A percentile compares a stretch with the other conserved stretches of the same genome.
These are phyloP conservation scores for Rhea pennata DNA, from an alignment of 2,113 vertebrate genomes.

Conservation along the genomic window DNA sequence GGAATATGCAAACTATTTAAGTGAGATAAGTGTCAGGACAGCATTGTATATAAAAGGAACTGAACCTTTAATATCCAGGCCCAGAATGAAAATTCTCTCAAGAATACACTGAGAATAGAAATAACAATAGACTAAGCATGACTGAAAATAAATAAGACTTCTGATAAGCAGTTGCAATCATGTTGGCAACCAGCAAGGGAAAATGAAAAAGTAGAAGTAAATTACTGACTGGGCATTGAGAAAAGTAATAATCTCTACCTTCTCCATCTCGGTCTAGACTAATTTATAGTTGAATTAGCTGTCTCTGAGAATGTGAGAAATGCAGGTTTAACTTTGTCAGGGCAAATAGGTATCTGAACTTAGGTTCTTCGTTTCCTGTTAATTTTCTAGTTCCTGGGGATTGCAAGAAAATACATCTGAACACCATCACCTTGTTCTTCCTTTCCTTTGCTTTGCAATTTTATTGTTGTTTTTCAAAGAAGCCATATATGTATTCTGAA, in stretches of 20 bases:
- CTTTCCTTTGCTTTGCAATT: background rate
- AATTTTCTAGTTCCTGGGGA: background rate
- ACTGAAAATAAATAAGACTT: background rate
- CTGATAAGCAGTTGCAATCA: background rate
- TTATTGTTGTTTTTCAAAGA: background rate
- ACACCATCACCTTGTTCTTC: background rate
- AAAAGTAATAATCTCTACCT: background rate
- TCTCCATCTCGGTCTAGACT: background rate
- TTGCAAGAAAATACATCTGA: background rate
- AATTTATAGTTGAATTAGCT: background rate
- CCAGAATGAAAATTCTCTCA: background rate
- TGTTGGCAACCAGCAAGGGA: background rate
- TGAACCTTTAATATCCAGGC: background rate
- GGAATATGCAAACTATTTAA: background rate
- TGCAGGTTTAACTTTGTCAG: background rate
- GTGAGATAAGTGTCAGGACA: background rate
- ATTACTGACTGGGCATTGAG: background rate
- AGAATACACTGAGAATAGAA: background rate
- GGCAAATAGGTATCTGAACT: background rate
- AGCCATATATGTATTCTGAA: background rate
- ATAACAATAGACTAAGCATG: accelerated
- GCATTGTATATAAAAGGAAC: background rate
- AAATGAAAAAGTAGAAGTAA: background rate
- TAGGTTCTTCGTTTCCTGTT: background rate
- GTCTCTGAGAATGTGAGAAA: background rate